Evolutionary conservation across 35 echinoderm and acorn worm species (phyloP).

Genomic region (Heliocidaris tuberculata): DNA sequence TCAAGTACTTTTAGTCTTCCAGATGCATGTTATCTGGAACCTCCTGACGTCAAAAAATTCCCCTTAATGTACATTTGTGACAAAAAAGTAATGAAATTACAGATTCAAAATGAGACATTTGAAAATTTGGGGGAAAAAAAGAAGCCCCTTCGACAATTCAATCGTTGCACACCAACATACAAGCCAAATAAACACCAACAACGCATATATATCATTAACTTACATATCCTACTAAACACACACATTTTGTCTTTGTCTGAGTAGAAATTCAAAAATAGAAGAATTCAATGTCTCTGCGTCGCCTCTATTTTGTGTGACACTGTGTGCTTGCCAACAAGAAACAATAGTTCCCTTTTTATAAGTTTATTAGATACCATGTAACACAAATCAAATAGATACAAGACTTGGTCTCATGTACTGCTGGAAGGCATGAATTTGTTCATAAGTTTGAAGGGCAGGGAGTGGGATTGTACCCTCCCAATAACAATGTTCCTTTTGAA

Average conservation of each 20-base stretch:
- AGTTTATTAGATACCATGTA: background rate
- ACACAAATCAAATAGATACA: background rate
- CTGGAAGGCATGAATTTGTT: background rate
- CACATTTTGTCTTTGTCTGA: background rate
- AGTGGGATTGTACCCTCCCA: background rate
- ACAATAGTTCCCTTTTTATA: background rate
- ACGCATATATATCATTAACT: background rate
- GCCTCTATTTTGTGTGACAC: background rate
- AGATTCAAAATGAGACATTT: background rate
- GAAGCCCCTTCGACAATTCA: background rate
- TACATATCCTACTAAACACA: background rate
- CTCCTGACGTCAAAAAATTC: background rate
- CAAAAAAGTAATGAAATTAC: background rate
- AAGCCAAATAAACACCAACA: background rate
- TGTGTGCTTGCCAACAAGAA: background rate
- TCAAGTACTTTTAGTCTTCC: background rate
- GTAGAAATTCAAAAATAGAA: constrained; percentile 4
- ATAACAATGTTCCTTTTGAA: background rate
- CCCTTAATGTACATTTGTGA: background rate
- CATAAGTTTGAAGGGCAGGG: background rate
- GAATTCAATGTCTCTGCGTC: background rate
- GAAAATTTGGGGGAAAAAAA: background rate
- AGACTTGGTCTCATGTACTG: background rate
- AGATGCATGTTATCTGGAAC: background rate
- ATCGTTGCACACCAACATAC: background rate